Conservation (phyloP, 2,888 invertebrate genomes). For the Cerastis leucographa region DNA sequence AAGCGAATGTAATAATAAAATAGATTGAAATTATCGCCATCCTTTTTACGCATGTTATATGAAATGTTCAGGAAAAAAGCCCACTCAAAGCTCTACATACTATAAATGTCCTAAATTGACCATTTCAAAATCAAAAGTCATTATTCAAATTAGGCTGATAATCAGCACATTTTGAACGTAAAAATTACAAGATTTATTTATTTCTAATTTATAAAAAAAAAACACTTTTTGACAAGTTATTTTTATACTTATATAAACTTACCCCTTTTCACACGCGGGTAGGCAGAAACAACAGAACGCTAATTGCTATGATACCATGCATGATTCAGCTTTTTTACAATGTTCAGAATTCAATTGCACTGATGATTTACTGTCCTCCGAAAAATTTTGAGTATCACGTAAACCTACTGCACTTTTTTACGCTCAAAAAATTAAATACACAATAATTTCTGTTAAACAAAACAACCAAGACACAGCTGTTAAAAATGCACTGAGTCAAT, state of each 20-base stretch:
- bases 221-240: not conserved
- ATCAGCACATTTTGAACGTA: too few species aligned
- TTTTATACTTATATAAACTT: not conserved
- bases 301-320: not conserved
- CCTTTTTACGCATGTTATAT: not conserved
- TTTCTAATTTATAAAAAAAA: too few species aligned
- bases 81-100: not conserved
- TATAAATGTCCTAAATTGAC: not conserved
- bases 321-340: not conserved
- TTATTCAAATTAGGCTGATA: too few species aligned
- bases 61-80: not conserved
- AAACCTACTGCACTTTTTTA: not conserved
- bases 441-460: not conserved
- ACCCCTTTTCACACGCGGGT: not conserved
- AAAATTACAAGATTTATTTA: too few species aligned
- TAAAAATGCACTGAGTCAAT: conserved; percentile 23
- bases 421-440: not conserved
- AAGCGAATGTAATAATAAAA: not conserved
- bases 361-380: not conserved
- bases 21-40: not conserved
- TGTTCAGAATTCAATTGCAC: not conserved
- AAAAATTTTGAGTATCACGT: not conserved
- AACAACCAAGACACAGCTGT: conserved; percentile 1
- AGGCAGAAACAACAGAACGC: not conserved
- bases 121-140: too few species aligned